Evolutionary conservation across 2,888 invertebrate species (phyloP).

Genomic region (Synanthedon andrenaeformis): DNA sequence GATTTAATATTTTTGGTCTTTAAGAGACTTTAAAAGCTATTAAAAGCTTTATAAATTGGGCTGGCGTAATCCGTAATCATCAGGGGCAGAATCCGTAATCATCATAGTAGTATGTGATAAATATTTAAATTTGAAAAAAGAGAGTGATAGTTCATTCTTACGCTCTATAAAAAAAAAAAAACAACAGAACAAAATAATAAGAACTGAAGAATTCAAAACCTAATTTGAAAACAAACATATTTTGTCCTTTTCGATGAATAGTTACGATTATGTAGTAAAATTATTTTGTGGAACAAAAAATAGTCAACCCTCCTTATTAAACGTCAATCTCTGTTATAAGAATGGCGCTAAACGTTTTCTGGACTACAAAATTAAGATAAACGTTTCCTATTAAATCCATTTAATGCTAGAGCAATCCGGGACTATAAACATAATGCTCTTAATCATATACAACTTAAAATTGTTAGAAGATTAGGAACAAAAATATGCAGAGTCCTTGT

Average conservation of each 20-base stretch:
- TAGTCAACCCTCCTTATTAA: neutral
- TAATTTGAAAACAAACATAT: neutral
- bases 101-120: too few relatives aligned
- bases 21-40: too few relatives aligned
- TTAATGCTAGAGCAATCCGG: conserved; percentile 55
- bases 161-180: too few relatives aligned
- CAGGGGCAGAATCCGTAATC: too few relatives aligned
- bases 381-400: conserved; percentile 59
- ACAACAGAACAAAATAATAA: too few relatives aligned
- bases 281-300: neutral
- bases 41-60: too few relatives aligned
- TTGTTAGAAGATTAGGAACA: conserved; percentile 25
- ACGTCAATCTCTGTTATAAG: neutral
- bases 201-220: too few relatives aligned
- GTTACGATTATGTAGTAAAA: neutral
- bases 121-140: too few relatives aligned
- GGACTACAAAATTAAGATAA: conserved; percentile 60
- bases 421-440: conserved; percentile 63
- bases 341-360: conserved; percentile 59
- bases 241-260: neutral
- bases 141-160: too few relatives aligned
- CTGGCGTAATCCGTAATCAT: too few relatives aligned
- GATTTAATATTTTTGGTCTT: too few relatives aligned
- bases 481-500: neutral
- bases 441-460: conserved; percentile 44